These are phyloP conservation scores for Spicauda simplicius DNA, from an alignment of 2,888 invertebrate species.

Conservation along the genomic window DNA sequence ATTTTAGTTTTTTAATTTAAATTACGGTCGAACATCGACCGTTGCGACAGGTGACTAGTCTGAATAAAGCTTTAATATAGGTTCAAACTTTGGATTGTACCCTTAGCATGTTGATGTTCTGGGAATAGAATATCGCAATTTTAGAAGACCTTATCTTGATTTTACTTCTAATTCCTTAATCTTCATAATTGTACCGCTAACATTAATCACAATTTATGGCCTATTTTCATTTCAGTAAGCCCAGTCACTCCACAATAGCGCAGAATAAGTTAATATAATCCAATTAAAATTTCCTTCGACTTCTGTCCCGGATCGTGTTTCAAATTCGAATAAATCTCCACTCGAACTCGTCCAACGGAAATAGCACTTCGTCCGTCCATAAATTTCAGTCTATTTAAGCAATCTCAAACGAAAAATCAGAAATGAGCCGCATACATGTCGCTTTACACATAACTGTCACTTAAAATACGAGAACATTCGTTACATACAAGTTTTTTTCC, in stretches of 20 bases:
- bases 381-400: conserved; percentile 82
- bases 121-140: background rate
- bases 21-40: too few species aligned
- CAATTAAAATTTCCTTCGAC: conserved; percentile 80
- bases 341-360: conserved; percentile 79
- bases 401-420: conserved; percentile 80
- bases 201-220: conserved; percentile 27
- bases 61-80: too few species aligned
- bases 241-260: conserved; percentile 25
- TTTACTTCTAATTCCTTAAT: background rate
- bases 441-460: conserved; percentile 57
- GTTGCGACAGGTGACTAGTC: too few species aligned
- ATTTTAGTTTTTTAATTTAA: too few species aligned
- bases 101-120: too few species aligned
- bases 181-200: background rate
- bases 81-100: too few species aligned
- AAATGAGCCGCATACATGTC: conserved; percentile 74
- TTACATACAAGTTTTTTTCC: conserved; percentile 24
- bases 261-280: conserved; percentile 77
- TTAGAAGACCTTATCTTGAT: background rate
- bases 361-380: conserved; percentile 80
- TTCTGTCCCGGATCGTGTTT: conserved; percentile 76
- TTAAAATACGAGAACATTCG: conserved; percentile 49
- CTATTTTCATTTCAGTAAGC: conserved; percentile 23
- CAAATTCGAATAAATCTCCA: conserved; percentile 81